Base-by-base conservation (phyloP, 2,797 vertebrate species). In the Onychomys arenicola region DNA sequence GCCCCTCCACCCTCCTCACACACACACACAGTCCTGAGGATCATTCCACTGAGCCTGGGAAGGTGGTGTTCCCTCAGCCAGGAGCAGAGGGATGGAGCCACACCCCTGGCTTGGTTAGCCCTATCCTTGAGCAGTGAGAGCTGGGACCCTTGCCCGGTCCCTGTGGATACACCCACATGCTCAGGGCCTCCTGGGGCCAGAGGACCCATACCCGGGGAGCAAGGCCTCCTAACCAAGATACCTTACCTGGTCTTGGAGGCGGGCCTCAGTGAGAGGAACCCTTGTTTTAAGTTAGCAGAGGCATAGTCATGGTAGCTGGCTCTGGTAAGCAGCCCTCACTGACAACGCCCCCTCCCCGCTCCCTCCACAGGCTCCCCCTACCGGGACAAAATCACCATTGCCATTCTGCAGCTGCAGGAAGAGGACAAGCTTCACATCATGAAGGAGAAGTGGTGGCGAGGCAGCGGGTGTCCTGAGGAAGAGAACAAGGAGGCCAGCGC, bases 361-460 rank as follows among this genome's bases (percentile, higher is more conserved):
- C 37, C 49, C 29, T 7, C 5, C 21, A 86, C 82, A 98, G 99
- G 99, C 91, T 99, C 99, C 6, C 99, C 99, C 0, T 99, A 99
- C 98, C 98, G 99, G 97, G 99, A 99, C 99, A 99, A 99, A 99
- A 99, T 99, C 98, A 99, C 99, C 98, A 99, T 99, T 5, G 99
- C 99, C 90, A 99, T 99, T 97, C 99, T 99, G 14, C 99, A 99
- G 98, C 99, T 99, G 93, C 99, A 99, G 98, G 99, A 99, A 98
- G 99, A 99, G 81, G 99, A 99, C 96, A 99, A 99, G 97, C 99
- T 99, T 65, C 99, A 99, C 49, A 99, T 99, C 97, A 99, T 99
- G 98, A 99, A 99, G 98, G 99, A 99, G 98, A 99, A 99, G 97
- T 99, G 99, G 99, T 99, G 99, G 99, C 99, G 99, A 49, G 99